phyloP scores from a whole-genome alignment of 2,797 vertebrate genomes.

The Nannoperca australis region DNA sequence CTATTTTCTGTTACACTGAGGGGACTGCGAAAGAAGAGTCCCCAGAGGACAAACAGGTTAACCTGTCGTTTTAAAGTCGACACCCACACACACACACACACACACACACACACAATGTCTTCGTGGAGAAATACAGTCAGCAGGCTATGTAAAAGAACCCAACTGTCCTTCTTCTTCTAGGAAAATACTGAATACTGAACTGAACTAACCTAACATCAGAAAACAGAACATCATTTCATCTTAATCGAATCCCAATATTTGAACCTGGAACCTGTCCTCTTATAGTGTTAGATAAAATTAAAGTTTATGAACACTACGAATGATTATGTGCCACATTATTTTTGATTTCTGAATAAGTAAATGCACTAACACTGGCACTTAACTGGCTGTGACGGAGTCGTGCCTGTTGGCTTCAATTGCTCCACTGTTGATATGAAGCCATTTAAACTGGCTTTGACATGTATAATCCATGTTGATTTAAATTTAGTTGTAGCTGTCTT shows the following conservation, averaged over 20 bases:
- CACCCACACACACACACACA: constrained; percentile 27
- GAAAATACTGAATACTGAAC: not conserved
- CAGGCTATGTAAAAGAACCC: not conserved
- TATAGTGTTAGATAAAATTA: not conserved
- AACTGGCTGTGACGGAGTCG: constrained; percentile 33
- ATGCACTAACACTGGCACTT: constrained; percentile 18
- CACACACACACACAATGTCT: constrained; percentile 10
- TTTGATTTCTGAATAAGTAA: constrained; percentile 40
- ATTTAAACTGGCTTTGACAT: constrained; percentile 57
- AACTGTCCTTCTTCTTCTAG: not conserved
- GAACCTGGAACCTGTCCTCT: not conserved
- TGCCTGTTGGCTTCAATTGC: constrained; percentile 56
- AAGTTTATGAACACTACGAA: not conserved
- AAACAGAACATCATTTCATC: not conserved
- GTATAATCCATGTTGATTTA: constrained; percentile 61
- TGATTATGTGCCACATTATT: constrained; percentile 4
- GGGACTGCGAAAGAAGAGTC: constrained; percentile 42
- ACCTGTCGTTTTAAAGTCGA: constrained; percentile 61
- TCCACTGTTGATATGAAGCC: constrained; percentile 58
- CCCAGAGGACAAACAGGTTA: constrained; percentile 67
- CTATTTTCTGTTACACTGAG: constrained; percentile 56
- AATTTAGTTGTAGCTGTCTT: constrained; percentile 51
- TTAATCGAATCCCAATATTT: not conserved
- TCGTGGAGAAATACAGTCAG: constrained; percentile 10
- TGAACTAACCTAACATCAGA: not conserved